phyloP scores from a whole-genome alignment of 2,113 vertebrate genomes.

The Empidonax alnorum region DNA sequence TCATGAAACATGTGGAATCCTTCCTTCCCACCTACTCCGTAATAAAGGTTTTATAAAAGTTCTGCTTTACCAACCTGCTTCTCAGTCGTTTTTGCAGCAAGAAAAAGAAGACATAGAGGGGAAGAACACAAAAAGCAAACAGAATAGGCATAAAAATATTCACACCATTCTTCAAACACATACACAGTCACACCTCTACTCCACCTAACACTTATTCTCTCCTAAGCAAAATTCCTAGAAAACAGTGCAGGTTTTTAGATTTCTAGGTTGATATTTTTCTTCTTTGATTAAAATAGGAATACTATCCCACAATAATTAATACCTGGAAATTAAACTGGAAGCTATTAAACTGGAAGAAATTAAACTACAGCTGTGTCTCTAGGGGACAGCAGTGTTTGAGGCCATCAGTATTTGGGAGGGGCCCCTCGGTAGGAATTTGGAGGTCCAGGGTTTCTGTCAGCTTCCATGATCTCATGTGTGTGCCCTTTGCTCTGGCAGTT shows the following conservation, averaged over 20 bases:
- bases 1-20: background rate
- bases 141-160: background rate
- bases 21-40: background rate
- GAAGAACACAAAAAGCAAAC: background rate
- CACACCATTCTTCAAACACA: background rate
- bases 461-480: background rate
- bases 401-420: background rate
- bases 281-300: background rate
- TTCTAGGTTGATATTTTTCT: background rate
- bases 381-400: background rate
- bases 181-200: background rate
- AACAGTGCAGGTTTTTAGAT: background rate
- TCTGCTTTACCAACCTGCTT: background rate
- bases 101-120: background rate
- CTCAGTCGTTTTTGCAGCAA: background rate
- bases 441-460: background rate
- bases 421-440: accelerated
- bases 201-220: background rate
- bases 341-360: background rate
- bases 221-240: background rate
- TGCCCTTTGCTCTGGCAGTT: background rate
- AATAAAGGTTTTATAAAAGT: background rate
- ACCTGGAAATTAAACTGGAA: background rate
- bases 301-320: background rate
- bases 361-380: background rate